Evolutionary conservation across 2,888 invertebrate species (phyloP), one percentile per base, ranked within the genome.

Genomic region (Pseudococcus viburni): DNA sequence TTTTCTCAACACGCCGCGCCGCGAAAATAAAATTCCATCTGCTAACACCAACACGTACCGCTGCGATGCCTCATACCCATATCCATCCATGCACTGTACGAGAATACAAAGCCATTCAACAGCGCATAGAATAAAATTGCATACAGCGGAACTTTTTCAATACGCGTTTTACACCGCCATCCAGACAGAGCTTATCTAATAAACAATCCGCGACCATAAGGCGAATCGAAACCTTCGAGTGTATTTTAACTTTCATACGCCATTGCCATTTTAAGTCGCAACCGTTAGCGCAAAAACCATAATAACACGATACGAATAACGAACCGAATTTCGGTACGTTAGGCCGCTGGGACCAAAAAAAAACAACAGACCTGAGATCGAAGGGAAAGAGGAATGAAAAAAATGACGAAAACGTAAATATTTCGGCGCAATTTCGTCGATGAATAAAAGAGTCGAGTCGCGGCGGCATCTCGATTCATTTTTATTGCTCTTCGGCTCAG

Each of bases 1-100:
- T 26, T 68, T 68, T 68, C 11, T 26, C 68, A 68, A 8, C 68
- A 26, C 26, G 68, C 26, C 26, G 42, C 42, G 9, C 42, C 42
- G 68, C 68, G 68, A 68, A 68, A 68, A 68, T 68, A 68, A 68
- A 22, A 68, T 68, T 26, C 22, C 68, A 68, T 59, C 68, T 64
- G n/a, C 64, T 26, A 68, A 59, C 42, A 59, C 59, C 17, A 42
- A 42, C 59, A 59, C 59, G 68, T 68, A 26, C 68, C 19, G 11
- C 26, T 68, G 9, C 26, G 22, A 68, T 68, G 26, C 68, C 59
- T 6, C n/a, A 11, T 26, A 42, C 42, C 42, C 42, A 42, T 33
- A 42, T 42, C 6, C 12, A 12, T 26, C 64, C 19, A 64, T 64
- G 19, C 26, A 26, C 68, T 42, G 11, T 22, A 26, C 12, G 68